Conservation (phyloP, 2,797 vertebrate genomes). For the Cephalopachus bancanus region DNA sequence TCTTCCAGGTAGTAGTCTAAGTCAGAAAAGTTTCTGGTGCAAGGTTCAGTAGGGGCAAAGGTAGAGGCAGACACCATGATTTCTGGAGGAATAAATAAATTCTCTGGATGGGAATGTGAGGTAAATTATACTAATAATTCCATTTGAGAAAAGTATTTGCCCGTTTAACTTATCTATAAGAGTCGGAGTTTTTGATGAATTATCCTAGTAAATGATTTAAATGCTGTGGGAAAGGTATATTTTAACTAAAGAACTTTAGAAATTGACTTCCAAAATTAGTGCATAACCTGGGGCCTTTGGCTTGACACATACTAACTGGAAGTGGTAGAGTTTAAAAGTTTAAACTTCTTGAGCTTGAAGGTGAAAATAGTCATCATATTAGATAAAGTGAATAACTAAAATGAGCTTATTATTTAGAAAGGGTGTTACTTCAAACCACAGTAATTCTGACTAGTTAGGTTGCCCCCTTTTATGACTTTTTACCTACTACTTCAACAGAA, state of each 20-base stretch:
- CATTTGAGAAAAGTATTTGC: background rate
- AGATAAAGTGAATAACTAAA: background rate
- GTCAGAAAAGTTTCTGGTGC: background rate
- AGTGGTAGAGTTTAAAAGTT: constrained; percentile 34
- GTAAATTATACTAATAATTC: background rate
- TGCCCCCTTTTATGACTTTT: background rate
- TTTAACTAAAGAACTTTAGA: background rate
- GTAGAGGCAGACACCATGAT: background rate
- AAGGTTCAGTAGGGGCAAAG: background rate
- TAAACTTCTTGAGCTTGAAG: background rate
- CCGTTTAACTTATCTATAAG: background rate
- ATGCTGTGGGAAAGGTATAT: background rate
- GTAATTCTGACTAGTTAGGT: background rate
- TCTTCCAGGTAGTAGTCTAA: background rate
- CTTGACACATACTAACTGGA: background rate
- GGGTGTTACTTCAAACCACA: background rate
- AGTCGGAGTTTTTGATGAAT: background rate
- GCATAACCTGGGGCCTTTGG: background rate
- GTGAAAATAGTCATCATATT: background rate
- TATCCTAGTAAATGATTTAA: background rate
- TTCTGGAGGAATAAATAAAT: background rate
- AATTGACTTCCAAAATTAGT: background rate
- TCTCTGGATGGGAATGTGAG: background rate
- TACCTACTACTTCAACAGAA: background rate
- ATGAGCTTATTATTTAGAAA: background rate